Conservation (phyloP, 2,888 invertebrate genomes). For the Phoronis australis region DNA sequence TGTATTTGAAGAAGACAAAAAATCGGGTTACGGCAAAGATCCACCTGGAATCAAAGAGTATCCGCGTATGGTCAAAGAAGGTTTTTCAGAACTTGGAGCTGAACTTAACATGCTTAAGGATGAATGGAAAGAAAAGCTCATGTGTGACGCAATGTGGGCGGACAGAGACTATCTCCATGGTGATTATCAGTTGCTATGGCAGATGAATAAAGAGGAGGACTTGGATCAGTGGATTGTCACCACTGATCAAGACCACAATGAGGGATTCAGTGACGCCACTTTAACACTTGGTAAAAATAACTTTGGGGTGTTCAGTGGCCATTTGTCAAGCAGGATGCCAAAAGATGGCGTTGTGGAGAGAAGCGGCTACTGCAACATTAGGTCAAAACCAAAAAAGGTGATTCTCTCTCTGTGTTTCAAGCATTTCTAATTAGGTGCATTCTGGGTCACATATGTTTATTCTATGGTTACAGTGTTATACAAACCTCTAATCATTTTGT, state of each 20-base stretch:
- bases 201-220: slow-evolving; percentile 62
- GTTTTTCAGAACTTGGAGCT: slow-evolving; percentile 63
- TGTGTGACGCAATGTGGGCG: slow-evolving; percentile 60
- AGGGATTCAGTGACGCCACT: slow-evolving; percentile 68
- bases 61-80: slow-evolving; percentile 55
- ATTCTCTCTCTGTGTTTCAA: no score
- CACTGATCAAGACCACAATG: slow-evolving; percentile 73
- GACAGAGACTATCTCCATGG: slow-evolving; percentile 54
- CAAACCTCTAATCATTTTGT: no score
- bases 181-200: slow-evolving; percentile 71
- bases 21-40: slow-evolving; percentile 22
- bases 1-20: slow-evolving; percentile 23
- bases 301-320: slow-evolving; percentile 50
- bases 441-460: no score
- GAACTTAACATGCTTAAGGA: slow-evolving; percentile 65
- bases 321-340: slow-evolving; percentile 60
- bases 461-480: no score
- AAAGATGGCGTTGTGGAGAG: slow-evolving; percentile 74
- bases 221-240: slow-evolving; percentile 64
- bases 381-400: slow-evolving; percentile 59
- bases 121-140: slow-evolving; percentile 65
- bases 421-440: no score
- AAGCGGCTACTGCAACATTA: slow-evolving; percentile 78
- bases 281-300: slow-evolving; percentile 65
- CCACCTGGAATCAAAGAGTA: slow-evolving; percentile 7